Percentiles rank a stretch among this genome's conserved stretches.
phyloP scores from a whole-genome alignment of 2,888 invertebrate species.

The Heliconius hortense region DNA sequence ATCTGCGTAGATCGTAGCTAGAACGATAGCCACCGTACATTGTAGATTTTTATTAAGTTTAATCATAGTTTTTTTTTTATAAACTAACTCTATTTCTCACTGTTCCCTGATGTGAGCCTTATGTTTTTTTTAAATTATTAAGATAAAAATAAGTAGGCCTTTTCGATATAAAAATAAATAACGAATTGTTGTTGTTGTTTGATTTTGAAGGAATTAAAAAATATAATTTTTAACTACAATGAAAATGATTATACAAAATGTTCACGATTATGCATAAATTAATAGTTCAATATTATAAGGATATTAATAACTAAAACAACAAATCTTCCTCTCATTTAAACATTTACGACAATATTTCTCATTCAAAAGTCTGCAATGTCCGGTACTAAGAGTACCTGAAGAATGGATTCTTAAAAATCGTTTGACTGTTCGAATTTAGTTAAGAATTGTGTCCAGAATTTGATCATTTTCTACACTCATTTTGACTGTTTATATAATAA shows the following conservation, averaged over 20 bases:
- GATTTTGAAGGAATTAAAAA: no score
- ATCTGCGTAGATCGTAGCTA: constrained; percentile 16
- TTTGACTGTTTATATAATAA: constrained; percentile 31
- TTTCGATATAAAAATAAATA: background rate
- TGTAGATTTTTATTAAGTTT: constrained; percentile 17
- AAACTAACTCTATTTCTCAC: no score
- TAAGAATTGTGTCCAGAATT: constrained; percentile 23
- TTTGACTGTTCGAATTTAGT: constrained; percentile 22
- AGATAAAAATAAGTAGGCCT: background rate
- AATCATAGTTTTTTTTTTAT: background rate
- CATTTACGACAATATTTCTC: background rate
- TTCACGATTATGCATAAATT: no score
- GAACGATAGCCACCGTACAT: constrained; percentile 17
- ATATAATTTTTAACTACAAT: background rate
- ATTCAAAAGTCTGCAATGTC: constrained; percentile 16
- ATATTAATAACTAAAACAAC: no score
- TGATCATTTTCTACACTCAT: constrained; percentile 30
- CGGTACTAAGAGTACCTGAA: constrained; percentile 27
- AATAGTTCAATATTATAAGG: background rate
- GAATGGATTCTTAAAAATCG: constrained; percentile 9
- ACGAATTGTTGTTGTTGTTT: no score
- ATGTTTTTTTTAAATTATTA: background rate
- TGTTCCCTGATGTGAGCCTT: no score
- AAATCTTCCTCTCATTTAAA: background rate
- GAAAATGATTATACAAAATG: background rate